Percentiles rank a stretch among this genome's conserved stretches.
Evolutionary conservation across 2,797 vertebrate species (phyloP).

Genomic region (Mus caroli): DNA sequence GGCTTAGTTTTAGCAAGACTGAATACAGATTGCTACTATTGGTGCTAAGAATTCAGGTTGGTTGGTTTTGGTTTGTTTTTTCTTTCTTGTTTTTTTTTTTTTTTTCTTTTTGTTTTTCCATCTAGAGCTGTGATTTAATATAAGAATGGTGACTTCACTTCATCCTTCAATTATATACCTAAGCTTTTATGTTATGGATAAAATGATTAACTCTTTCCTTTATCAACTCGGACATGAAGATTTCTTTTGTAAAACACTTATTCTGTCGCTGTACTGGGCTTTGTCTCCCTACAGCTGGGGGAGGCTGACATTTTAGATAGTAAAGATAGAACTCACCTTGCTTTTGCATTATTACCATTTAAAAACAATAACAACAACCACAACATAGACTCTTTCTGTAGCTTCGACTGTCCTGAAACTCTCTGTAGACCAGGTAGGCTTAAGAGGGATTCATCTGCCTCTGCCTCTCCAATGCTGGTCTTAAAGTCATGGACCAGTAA

Average conservation of each 20-base stretch:
- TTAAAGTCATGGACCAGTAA: background rate
- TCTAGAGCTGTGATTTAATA: background rate
- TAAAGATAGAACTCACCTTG: background rate
- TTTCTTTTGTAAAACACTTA: background rate
- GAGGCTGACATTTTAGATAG: constrained; percentile 12
- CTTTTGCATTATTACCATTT: background rate
- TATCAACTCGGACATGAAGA: background rate
- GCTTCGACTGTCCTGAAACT: background rate
- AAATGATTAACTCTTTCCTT: background rate
- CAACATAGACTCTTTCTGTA: background rate
- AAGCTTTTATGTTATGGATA: background rate
- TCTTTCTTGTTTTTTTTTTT: too few relatives aligned
- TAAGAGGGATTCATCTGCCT: background rate
- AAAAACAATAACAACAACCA: background rate
- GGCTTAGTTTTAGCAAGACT: constrained; percentile 2
- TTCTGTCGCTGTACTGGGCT: background rate
- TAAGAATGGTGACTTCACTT: background rate
- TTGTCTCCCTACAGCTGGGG: background rate
- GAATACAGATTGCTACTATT: background rate
- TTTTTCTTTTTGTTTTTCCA: background rate
- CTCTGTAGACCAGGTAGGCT: background rate
- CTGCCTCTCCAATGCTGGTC: background rate
- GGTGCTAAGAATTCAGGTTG: constrained; percentile 24
- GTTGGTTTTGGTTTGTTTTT: background rate
- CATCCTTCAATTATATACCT: background rate